phyloP scores from a whole-genome alignment of 2,113 vertebrate species.

The Oxygymnocypris stewartii region DNA sequence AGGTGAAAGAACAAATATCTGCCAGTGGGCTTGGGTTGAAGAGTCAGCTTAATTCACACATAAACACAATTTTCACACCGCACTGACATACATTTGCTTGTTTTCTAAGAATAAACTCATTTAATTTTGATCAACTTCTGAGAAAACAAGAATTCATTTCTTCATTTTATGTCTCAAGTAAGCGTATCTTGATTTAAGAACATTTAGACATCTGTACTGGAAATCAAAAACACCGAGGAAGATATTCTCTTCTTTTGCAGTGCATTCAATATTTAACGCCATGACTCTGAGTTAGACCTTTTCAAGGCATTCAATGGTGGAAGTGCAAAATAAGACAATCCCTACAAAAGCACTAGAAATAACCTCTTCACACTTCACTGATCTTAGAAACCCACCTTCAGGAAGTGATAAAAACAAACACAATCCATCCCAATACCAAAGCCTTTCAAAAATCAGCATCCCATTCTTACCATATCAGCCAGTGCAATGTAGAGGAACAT shows the following conservation, averaged over 20 bases:
- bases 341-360: background rate
- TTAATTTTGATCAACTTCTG: no score
- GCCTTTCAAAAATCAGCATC: background rate
- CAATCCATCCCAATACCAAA: no score
- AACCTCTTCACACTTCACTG: background rate
- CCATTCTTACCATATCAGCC: constrained; percentile 90
- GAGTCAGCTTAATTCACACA: no score
- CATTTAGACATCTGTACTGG: background rate
- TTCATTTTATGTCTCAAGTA: background rate
- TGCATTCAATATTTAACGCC: background rate
- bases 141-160: background rate
- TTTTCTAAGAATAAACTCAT: background rate
- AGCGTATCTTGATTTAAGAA: background rate
- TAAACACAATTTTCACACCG: no score
- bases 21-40: no score
- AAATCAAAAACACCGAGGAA: no score
- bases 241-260: no score
- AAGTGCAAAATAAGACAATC: no score
- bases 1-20: background rate
- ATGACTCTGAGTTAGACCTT: background rate
- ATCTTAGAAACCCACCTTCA: background rate
- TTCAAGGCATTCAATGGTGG: background rate
- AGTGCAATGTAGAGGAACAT: constrained; percentile 99
- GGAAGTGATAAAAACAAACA: background rate
- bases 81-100: background rate